These are phyloP conservation scores for Hippocampus barbouri DNA, from an alignment of 2,113 vertebrate genomes.

Conservation along the genomic window DNA sequence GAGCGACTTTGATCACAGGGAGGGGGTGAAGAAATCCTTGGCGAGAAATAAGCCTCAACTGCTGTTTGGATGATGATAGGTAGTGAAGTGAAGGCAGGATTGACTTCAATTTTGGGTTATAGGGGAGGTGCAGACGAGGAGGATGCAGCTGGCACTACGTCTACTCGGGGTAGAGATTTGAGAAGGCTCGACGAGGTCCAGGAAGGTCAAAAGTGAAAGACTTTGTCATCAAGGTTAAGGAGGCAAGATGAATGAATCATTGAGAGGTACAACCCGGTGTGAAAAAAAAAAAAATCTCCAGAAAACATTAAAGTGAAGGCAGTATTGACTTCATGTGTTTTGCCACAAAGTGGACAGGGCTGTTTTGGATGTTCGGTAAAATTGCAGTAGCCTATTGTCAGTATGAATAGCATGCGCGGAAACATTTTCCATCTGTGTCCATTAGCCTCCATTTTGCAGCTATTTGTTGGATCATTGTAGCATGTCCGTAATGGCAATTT, in stretches of 20 bases:
- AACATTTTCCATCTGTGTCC: not conserved
- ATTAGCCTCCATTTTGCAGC: constrained; percentile 27
- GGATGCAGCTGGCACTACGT: too few relatives aligned
- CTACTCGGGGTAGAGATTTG: too few relatives aligned
- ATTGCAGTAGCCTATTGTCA: not conserved
- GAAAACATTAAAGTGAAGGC: too few relatives aligned
- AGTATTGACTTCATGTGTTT: not conserved
- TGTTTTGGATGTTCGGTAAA: not conserved
- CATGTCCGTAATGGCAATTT: constrained; percentile 12
- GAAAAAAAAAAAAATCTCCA: too few relatives aligned
- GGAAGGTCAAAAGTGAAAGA: not conserved
- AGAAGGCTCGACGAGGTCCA: not conserved
- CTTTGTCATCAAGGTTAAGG: not conserved
- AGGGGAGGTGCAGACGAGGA: too few relatives aligned
- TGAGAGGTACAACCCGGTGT: too few relatives aligned
- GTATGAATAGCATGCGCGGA: not conserved
- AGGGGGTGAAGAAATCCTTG: too few relatives aligned
- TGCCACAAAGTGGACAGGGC: too few relatives aligned
- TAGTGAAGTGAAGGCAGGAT: too few relatives aligned
- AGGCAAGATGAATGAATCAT: not conserved
- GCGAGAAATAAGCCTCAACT: too few relatives aligned
- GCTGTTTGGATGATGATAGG: too few relatives aligned
- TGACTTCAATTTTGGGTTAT: too few relatives aligned
- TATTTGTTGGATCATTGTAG: constrained; percentile 1
- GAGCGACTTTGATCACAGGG: not conserved